A percentile compares a stretch with the other conserved stretches of the same genome.
These are phyloP conservation scores for Aselliscus stoliczkanus DNA, from an alignment of 2,797 vertebrate genomes.

Conservation along the genomic window DNA sequence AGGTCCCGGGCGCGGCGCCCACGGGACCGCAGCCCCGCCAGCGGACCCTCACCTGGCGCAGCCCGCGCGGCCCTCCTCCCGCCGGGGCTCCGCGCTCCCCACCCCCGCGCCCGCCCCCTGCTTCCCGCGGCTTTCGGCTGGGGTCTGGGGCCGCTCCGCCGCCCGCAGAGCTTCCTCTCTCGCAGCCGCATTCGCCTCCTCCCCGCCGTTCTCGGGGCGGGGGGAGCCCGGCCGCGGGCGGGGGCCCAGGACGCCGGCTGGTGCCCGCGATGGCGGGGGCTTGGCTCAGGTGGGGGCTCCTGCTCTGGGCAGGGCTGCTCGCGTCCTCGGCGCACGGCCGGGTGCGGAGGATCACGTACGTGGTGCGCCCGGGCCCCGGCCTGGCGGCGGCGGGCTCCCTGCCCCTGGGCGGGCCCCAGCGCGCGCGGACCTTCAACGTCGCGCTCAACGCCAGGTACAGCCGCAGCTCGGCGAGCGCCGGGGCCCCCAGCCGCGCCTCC, in stretches of 20 bases:
- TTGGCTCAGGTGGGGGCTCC: slow-evolving; percentile 83
- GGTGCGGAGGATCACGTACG: slow-evolving; percentile 87
- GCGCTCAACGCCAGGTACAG: slow-evolving; percentile 82
- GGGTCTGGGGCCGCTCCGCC: slow-evolving; percentile 59
- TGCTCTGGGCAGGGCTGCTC: slow-evolving; percentile 80
- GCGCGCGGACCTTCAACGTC: slow-evolving; percentile 84
- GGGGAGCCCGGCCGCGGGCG: background rate
- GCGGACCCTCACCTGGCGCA: slow-evolving; percentile 29
- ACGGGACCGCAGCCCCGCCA: background rate
- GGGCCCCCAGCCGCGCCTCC: slow-evolving; percentile 33
- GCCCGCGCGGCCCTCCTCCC: slow-evolving; percentile 34
- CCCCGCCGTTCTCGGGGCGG: slow-evolving; percentile 28
- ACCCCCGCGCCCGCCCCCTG: slow-evolving; percentile 59
- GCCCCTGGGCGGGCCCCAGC: slow-evolving; percentile 76
- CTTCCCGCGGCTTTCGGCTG: background rate
- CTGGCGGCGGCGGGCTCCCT: slow-evolving; percentile 72
- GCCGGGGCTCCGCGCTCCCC: background rate
- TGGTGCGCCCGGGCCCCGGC: slow-evolving; percentile 85
- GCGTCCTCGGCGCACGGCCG: slow-evolving; percentile 79
- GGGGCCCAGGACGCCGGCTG: slow-evolving; percentile 4
- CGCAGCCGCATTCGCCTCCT: slow-evolving; percentile 59
- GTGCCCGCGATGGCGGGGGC: slow-evolving; percentile 82
- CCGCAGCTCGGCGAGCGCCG: slow-evolving; percentile 59
- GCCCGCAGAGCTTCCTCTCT: slow-evolving; percentile 58
- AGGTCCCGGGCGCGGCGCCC: background rate